These are phyloP conservation scores for Stenchaetothrips biformis DNA, from an alignment of 2,888 invertebrate species.

Conservation along the genomic window DNA sequence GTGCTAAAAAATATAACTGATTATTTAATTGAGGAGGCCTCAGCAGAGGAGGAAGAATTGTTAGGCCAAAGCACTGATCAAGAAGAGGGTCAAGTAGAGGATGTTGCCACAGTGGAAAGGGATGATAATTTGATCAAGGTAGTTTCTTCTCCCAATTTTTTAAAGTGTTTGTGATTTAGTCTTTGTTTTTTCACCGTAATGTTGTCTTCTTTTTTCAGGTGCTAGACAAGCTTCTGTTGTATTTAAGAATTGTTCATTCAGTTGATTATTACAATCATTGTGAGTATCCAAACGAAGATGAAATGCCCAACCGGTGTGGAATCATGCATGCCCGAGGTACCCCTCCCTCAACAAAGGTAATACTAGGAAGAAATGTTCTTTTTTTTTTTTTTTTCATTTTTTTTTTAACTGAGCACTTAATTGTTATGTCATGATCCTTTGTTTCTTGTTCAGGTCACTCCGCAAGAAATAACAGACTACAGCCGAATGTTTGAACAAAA, in stretches of 20 bases:
- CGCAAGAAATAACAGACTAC: conserved; percentile 69
- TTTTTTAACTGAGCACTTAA: conserved; percentile 23
- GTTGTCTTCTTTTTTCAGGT: conserved; percentile 44
- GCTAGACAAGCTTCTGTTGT: conserved; percentile 76
- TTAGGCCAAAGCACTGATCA: conserved; percentile 59
- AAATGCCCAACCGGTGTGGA: conserved; percentile 98
- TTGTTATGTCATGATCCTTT: conserved; percentile 6
- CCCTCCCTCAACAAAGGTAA: conserved; percentile 74
- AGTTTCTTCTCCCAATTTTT: conserved; percentile 40
- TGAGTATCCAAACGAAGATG: conserved; percentile 98
- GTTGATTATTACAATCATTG: conserved; percentile 99
- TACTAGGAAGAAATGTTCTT: conserved; percentile 21
- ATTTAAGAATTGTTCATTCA: conserved; percentile 94
- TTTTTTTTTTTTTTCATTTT: conserved; percentile 11
- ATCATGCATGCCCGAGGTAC: conserved; percentile 95
- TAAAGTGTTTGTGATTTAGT: not conserved
- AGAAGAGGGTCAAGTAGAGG: conserved; percentile 50
- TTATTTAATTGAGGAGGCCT: conserved; percentile 95
- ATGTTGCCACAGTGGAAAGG: conserved; percentile 46
- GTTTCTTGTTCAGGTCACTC: conserved; percentile 53
- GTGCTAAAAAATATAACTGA: conserved; percentile 95
- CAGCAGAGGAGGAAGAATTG: conserved; percentile 95
- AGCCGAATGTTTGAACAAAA: conserved; percentile 81
- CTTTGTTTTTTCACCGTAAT: not conserved
- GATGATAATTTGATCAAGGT: conserved; percentile 61